These are phyloP conservation scores for Heliconius ethilla DNA, from an alignment of 2,888 invertebrate species.

Conservation along the genomic window DNA sequence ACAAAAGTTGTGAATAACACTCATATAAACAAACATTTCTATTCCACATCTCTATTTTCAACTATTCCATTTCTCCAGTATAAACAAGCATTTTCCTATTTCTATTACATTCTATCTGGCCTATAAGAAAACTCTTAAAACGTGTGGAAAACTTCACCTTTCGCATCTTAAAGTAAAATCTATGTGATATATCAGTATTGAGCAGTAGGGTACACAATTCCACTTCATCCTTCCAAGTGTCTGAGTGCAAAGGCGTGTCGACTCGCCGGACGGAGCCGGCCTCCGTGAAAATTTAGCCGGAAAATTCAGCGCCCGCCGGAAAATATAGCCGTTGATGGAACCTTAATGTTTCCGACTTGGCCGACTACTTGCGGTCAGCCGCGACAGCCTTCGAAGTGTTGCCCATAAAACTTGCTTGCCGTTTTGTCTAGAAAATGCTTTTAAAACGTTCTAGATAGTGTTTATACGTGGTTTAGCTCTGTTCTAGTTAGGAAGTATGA, in stretches of 20 bases:
- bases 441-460: slow-evolving; percentile 34
- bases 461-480: slow-evolving; percentile 8
- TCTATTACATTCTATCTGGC: slow-evolving; percentile 6
- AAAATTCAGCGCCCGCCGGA: slow-evolving; percentile 67
- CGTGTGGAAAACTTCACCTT: slow-evolving; percentile 30
- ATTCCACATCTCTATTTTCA: no score
- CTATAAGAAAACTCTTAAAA: slow-evolving; percentile 23
- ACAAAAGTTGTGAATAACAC: not conserved
- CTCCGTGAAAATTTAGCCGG: slow-evolving; percentile 61
- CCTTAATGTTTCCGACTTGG: slow-evolving; percentile 80
- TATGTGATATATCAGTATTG: slow-evolving; percentile 68
- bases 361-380: slow-evolving; percentile 72
- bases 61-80: slow-evolving; percentile 18
- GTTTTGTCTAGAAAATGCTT: slow-evolving; percentile 41
- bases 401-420: slow-evolving; percentile 57
- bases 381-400: slow-evolving; percentile 60
- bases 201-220: slow-evolving; percentile 68
- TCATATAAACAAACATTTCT: no score
- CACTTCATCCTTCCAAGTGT: slow-evolving; percentile 67
- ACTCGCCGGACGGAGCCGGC: slow-evolving; percentile 65
- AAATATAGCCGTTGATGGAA: slow-evolving; percentile 79
- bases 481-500: slow-evolving; percentile 5
- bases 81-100: slow-evolving; percentile 3
- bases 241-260: slow-evolving; percentile 81
- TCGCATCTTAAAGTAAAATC: slow-evolving; percentile 48